Evolutionary conservation across 2,888 invertebrate species (phyloP).

Genomic region (Epirrita christyi): DNA sequence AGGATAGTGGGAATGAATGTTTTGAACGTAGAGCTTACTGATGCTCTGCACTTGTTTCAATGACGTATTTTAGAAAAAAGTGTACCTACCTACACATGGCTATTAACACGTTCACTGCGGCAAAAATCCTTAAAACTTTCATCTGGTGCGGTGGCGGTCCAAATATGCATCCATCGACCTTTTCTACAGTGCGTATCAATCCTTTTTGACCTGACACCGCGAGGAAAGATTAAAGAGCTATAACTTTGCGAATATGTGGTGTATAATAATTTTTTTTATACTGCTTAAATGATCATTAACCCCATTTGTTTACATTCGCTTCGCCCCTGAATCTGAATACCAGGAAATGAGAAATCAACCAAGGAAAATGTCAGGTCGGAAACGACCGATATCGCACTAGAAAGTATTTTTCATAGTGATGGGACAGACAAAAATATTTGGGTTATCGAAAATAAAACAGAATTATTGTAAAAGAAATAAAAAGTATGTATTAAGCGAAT

Average conservation of each 20-base stretch:
- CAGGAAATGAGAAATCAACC: slow-evolving; percentile 34
- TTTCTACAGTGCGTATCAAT: not conserved
- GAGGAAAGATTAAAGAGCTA: not conserved
- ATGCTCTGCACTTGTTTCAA: too few species aligned
- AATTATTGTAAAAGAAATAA: not conserved
- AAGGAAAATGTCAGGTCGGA: slow-evolving; percentile 24
- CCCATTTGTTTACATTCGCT: slow-evolving; percentile 12
- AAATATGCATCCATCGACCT: not conserved
- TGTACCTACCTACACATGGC: too few species aligned
- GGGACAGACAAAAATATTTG: slow-evolving; percentile 39
- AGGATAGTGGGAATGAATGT: too few species aligned
- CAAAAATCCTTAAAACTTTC: not conserved
- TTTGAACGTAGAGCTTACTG: too few species aligned
- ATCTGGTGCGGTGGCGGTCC: not conserved
- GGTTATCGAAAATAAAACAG: slow-evolving; percentile 25
- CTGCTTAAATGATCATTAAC: not conserved
- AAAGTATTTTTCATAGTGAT: slow-evolving; percentile 44
- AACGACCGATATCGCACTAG: slow-evolving; percentile 32
- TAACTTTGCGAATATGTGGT: not conserved
- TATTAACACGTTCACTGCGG: not conserved
- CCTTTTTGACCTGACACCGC: not conserved
- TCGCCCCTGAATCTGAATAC: slow-evolving; percentile 32
- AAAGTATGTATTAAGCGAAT: slow-evolving; percentile 10
- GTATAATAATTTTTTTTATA: not conserved
- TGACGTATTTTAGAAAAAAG: too few species aligned